Conservation (phyloP, 2,888 invertebrate genomes). For the Aspidiotus destructor region DNA sequence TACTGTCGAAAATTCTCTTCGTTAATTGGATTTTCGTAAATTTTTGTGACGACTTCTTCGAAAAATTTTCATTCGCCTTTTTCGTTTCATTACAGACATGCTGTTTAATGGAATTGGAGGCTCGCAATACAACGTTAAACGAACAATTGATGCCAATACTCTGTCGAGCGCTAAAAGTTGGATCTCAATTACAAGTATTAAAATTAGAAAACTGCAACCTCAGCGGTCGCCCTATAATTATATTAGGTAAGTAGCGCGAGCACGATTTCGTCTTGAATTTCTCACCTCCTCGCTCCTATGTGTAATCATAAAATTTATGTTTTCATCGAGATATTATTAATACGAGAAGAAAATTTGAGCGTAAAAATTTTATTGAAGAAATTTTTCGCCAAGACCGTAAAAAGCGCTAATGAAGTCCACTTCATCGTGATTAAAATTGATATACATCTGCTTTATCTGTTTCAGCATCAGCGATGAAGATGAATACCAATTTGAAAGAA, state of each 20-base stretch:
- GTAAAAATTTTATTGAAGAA: constrained; percentile 16
- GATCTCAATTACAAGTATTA: constrained; percentile 61
- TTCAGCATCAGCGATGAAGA: constrained; percentile 66
- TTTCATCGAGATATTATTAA: too few relatives aligned
- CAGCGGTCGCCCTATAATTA: constrained; percentile 61
- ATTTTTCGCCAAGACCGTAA: not conserved
- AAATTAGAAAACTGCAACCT: constrained; percentile 68
- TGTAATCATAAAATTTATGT: too few relatives aligned
- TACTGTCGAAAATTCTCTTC: not conserved
- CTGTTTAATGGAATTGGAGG: constrained; percentile 58
- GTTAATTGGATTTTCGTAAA: not conserved
- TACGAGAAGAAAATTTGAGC: not conserved
- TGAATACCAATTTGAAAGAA: constrained; percentile 66
- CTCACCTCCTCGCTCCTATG: too few relatives aligned
- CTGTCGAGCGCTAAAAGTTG: constrained; percentile 59
- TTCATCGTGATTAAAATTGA: not conserved
- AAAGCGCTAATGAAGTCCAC: too few relatives aligned
- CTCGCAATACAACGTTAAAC: constrained; percentile 53
- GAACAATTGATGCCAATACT: constrained; percentile 62
- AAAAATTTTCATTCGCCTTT: too few relatives aligned
- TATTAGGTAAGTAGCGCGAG: constrained; percentile 53
- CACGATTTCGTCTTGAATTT: too few relatives aligned
- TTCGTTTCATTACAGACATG: constrained; percentile 50
- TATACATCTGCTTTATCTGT: constrained; percentile 15
- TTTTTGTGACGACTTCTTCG: not conserved